Percentiles rank a stretch among this genome's conserved stretches.
These are phyloP conservation scores for Lytechinus variegatus DNA, from an alignment of 35 echinoderm and acorn worm species.

Conservation along the genomic window DNA sequence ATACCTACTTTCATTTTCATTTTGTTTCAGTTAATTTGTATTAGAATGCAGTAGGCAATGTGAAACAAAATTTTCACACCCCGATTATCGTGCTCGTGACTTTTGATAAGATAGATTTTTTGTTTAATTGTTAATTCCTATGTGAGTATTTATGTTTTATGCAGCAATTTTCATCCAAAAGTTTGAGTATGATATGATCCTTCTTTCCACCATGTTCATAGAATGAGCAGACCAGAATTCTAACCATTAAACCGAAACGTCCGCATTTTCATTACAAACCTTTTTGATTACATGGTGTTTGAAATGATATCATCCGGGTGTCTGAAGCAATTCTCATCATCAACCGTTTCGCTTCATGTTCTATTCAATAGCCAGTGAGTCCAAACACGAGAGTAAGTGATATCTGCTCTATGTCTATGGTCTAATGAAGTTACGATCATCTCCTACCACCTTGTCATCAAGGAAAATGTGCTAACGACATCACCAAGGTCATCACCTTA, in stretches of 20 bases:
- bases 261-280: background rate
- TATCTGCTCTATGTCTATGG: background rate
- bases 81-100: too few relatives aligned
- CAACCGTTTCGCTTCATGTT: background rate
- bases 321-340: background rate
- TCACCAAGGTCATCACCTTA: background rate
- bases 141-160: too few relatives aligned
- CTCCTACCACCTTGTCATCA: background rate
- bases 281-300: background rate
- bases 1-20: too few relatives aligned
- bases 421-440: background rate
- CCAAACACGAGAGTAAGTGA: background rate
- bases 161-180: too few relatives aligned
- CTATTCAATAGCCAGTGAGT: background rate
- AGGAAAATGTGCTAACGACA: constrained; percentile 1
- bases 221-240: background rate
- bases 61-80: too few relatives aligned
- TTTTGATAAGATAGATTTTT: too few relatives aligned
- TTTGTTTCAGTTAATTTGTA: too few relatives aligned
- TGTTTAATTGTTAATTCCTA: too few relatives aligned
- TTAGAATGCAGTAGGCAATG: too few relatives aligned
- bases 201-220: too few relatives aligned
- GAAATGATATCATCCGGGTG: background rate
- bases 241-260: background rate
- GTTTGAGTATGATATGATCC: too few relatives aligned